Evolutionary conservation across 2,797 vertebrate genomes (phyloP).

Genomic region (Champsocephalus gunnari): DNA sequence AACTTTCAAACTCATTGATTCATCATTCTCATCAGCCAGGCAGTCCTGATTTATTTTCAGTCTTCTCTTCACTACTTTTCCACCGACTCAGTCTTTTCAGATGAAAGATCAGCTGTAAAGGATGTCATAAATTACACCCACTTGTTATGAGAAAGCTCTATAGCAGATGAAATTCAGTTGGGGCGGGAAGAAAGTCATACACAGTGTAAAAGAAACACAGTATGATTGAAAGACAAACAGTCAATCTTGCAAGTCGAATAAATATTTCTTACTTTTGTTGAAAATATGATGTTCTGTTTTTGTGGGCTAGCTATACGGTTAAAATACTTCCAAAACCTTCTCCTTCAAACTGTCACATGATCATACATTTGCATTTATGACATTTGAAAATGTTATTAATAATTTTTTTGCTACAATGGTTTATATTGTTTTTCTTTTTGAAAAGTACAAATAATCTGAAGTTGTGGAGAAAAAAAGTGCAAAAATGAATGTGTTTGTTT

Average conservation of each 20-base stretch:
- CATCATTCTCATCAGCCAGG: background rate
- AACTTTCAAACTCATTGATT: background rate
- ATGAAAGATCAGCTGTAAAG: constrained; percentile 11
- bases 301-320: background rate
- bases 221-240: background rate
- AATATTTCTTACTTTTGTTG: background rate
- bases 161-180: background rate
- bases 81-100: background rate
- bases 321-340: background rate
- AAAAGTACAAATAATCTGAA: background rate
- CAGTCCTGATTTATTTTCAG: background rate
- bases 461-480: background rate
- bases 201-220: background rate
- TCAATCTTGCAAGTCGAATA: background rate
- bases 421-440: background rate
- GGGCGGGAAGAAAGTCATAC: background rate
- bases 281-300: too few species aligned
- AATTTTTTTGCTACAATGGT: background rate
- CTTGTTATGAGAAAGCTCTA: background rate
- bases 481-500: constrained; percentile 35
- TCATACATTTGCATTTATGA: background rate
- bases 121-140: constrained; percentile 13
- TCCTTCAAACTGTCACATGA: background rate
- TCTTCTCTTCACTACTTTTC: background rate
- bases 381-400: background rate